These are phyloP conservation scores for Gymnoscelis rufifasciata DNA, from an alignment of 2,888 invertebrate species.

Conservation along the genomic window DNA sequence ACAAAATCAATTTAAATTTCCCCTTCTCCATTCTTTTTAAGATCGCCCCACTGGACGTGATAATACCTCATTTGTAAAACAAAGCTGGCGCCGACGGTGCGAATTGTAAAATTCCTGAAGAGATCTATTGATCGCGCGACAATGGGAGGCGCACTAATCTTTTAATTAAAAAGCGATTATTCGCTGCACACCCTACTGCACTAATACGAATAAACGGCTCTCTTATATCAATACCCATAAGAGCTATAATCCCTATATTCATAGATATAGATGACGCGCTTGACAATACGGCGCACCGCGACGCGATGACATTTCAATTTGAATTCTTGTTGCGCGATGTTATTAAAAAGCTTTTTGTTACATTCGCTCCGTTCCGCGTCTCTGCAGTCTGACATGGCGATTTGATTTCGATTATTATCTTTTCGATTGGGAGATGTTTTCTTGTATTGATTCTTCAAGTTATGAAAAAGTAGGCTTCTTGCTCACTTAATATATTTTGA, in stretches of 20 bases:
- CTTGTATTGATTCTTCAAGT: too few relatives aligned
- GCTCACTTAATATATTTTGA: too few relatives aligned
- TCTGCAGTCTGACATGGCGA: slow-evolving; percentile 21
- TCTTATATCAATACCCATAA: slow-evolving; percentile 32
- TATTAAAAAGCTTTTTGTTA: slow-evolving; percentile 54
- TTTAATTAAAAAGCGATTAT: slow-evolving; percentile 79
- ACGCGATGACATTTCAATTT: slow-evolving; percentile 75
- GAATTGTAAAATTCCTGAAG: slow-evolving; percentile 73
- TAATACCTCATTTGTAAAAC: slow-evolving; percentile 27
- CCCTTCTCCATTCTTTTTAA: neutral
- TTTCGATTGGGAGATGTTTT: neutral
- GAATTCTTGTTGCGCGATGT: slow-evolving; percentile 63
- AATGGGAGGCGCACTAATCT: slow-evolving; percentile 70
- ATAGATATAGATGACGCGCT: slow-evolving; percentile 30
- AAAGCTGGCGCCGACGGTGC: slow-evolving; percentile 39
- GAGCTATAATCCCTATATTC: slow-evolving; percentile 35
- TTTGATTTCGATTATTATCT: neutral
- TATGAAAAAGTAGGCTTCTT: too few relatives aligned
- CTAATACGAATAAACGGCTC: slow-evolving; percentile 64
- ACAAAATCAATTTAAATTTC: neutral
- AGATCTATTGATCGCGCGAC: slow-evolving; percentile 59
- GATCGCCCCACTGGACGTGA: slow-evolving; percentile 1
- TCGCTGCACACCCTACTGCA: slow-evolving; percentile 70
- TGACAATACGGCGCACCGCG: slow-evolving; percentile 58
- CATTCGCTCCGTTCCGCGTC: slow-evolving; percentile 42